Percentiles rank a stretch among this genome's conserved stretches.
Conservation (phyloP, 1,140 invertebrate genomes). For the Probaryconus sp. region DNA sequence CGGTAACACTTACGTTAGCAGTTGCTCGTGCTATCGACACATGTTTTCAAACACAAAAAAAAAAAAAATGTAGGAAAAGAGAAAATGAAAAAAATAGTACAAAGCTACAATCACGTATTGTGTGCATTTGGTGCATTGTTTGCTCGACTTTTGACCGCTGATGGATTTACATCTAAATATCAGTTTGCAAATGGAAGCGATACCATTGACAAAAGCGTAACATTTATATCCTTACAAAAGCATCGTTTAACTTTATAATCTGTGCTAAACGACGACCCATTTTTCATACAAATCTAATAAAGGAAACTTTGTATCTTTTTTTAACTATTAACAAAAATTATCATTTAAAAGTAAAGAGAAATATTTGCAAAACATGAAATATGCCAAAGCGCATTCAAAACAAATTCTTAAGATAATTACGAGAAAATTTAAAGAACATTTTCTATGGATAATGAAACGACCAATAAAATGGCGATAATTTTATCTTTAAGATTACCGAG, state of each 20-base stretch:
- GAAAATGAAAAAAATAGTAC: too few relatives aligned
- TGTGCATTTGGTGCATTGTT: constrained; percentile 29
- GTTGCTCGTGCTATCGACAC: constrained; percentile 16
- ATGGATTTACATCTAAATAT: constrained; percentile 44
- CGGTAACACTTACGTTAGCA: constrained; percentile 19
- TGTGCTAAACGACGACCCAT: constrained; percentile 2
- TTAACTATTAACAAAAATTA: too few relatives aligned
- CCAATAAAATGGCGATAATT: too few relatives aligned
- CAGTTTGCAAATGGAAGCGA: constrained; percentile 37
- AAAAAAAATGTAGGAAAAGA: constrained; percentile 17
- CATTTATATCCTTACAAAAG: constrained; percentile 37
- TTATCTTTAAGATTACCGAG: too few relatives aligned
- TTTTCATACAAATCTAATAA: constrained; percentile 25
- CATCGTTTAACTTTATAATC: constrained; percentile 42
- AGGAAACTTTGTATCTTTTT: too few relatives aligned
- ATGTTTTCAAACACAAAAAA: constrained; percentile 3
- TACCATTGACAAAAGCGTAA: constrained; percentile 22
- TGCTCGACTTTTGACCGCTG: constrained; percentile 23
- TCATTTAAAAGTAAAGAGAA: too few relatives aligned
- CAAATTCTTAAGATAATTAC: too few relatives aligned
- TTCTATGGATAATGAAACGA: too few relatives aligned
- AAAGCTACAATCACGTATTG: constrained; percentile 15
- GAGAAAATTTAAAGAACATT: too few relatives aligned
- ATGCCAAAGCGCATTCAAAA: too few relatives aligned
- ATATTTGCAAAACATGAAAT: too few relatives aligned